Conservation (phyloP, 2,797 vertebrate species). For the Gastrophryne carolinensis region DNA sequence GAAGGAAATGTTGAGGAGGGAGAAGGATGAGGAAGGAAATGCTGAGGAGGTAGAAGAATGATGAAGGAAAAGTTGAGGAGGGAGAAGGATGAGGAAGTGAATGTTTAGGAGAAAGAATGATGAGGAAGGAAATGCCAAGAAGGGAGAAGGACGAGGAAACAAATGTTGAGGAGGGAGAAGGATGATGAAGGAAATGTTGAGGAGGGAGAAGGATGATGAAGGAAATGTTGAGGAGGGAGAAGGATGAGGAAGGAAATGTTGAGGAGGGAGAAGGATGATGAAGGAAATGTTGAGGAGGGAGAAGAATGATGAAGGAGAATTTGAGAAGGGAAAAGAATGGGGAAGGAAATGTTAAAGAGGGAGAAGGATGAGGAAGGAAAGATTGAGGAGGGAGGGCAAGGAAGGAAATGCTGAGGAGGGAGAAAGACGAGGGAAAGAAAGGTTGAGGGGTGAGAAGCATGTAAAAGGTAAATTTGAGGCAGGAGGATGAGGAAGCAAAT, state of each 20-base stretch:
- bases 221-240: too few relatives aligned
- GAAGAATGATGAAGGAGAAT: background rate
- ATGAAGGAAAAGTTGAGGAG: background rate
- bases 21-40: background rate
- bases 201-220: too few relatives aligned
- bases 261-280: background rate
- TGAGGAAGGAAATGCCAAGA: too few relatives aligned
- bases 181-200: too few relatives aligned
- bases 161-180: too few relatives aligned
- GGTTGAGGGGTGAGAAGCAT: background rate
- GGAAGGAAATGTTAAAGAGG: background rate
- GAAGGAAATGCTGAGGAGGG: background rate
- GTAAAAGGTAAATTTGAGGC: too few relatives aligned
- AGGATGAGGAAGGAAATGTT: background rate
- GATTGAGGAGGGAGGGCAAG: background rate
- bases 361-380: background rate
- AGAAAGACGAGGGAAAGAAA: background rate
- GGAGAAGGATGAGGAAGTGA: background rate
- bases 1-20: background rate
- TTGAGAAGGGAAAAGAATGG: too few relatives aligned
- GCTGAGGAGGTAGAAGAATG: background rate
- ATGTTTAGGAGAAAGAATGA: too few relatives aligned
- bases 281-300: too few relatives aligned
- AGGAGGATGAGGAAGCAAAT: background rate
- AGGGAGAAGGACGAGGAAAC: too few relatives aligned